Evolutionary conservation across 2,797 vertebrate species (phyloP).

Genomic region (Danio kyathit): DNA sequence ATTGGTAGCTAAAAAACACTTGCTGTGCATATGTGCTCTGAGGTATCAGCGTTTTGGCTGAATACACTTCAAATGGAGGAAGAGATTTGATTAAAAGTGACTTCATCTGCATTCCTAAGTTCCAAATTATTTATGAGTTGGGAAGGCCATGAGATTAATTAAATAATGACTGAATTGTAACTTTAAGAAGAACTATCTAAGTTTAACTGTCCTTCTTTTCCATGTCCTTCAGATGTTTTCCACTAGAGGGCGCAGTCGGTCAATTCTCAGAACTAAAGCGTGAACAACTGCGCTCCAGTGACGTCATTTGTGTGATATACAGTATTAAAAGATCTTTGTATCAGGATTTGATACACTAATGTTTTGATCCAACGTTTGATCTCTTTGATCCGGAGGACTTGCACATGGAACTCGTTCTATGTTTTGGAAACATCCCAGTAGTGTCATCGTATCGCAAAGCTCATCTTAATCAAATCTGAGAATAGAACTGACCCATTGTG

Average conservation of each 20-base stretch:
- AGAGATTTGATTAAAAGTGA: too few relatives aligned
- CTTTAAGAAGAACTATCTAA: too few relatives aligned
- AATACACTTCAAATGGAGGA: too few relatives aligned
- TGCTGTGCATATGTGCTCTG: too few relatives aligned
- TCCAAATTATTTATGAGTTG: too few relatives aligned
- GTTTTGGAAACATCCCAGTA: constrained; percentile 8
- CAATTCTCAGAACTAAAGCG: neutral
- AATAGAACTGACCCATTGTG: constrained; percentile 35
- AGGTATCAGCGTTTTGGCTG: too few relatives aligned
- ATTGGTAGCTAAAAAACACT: too few relatives aligned
- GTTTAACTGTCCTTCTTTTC: neutral
- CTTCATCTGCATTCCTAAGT: too few relatives aligned
- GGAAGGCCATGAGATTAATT: too few relatives aligned
- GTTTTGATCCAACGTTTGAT: constrained; percentile 17
- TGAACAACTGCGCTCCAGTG: constrained; percentile 15
- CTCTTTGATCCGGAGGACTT: neutral
- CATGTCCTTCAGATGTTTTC: constrained; percentile 3
- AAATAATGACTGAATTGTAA: too few relatives aligned
- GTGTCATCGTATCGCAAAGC: neutral
- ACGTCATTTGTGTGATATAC: neutral
- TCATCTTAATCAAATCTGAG: constrained; percentile 37
- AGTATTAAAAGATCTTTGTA: constrained; percentile 5
- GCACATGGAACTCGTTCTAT: neutral
- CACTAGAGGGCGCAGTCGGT: constrained; percentile 17
- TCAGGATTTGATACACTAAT: neutral